A percentile compares a stretch with the other conserved stretches of the same genome.
Evolutionary conservation across 2,113 vertebrate species (phyloP).

Genomic region (Ageneiosus marmoratus): DNA sequence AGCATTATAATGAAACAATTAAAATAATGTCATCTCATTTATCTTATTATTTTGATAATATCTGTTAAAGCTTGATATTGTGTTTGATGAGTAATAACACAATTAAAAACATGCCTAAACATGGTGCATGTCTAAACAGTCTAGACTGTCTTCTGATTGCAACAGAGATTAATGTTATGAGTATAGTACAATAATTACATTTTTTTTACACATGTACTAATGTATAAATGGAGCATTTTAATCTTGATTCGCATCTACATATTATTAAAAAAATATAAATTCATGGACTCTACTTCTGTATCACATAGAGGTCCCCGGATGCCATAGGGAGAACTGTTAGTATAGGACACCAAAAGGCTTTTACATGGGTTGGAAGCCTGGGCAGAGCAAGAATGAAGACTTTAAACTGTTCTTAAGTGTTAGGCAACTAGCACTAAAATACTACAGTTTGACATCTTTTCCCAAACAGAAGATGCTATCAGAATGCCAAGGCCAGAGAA

Average conservation of each 20-base stretch:
- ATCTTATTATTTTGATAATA: neutral
- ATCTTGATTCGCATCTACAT: neutral
- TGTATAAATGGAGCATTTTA: neutral
- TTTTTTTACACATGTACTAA: neutral
- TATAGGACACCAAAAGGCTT: neutral
- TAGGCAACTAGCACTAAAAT: neutral
- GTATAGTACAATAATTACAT: neutral
- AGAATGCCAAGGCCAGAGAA: constrained; percentile 92
- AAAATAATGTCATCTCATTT: neutral
- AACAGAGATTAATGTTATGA: neutral
- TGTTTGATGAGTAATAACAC: neutral
- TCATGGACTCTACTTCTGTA: neutral
- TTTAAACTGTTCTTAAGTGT: neutral
- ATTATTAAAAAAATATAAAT: neutral
- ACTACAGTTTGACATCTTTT: neutral
- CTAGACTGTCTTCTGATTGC: neutral
- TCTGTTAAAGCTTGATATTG: neutral
- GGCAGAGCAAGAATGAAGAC: neutral
- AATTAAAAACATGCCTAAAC: neutral
- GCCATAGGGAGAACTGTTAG: neutral
- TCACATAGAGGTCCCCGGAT: neutral
- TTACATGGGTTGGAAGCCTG: neutral
- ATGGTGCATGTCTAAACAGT: neutral
- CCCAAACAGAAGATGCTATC: constrained; percentile 89
- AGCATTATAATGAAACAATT: neutral